Evolutionary conservation across 2,888 invertebrate genomes (phyloP).

Genomic region (Callinectes sapidus): DNA sequence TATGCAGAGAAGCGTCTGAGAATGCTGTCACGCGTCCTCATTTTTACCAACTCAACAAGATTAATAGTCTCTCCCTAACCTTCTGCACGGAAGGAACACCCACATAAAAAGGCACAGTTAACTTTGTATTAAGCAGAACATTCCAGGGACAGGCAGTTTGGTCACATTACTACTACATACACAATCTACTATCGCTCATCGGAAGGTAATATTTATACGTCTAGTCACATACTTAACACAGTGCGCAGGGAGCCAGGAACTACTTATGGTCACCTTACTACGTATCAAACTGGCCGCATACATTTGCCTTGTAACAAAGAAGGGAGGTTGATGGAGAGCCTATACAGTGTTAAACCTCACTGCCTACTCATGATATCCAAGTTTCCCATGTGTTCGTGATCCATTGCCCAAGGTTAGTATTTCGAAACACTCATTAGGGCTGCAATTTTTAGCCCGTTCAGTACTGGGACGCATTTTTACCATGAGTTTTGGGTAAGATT

Average conservation of each 20-base stretch:
- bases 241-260: background rate
- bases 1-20: background rate
- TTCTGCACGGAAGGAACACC: background rate
- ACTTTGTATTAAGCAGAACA: background rate
- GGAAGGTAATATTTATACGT: background rate
- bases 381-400: background rate
- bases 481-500: too few relatives aligned
- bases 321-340: background rate
- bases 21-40: background rate
- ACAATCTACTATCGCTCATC: background rate
- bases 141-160: constrained; percentile 1
- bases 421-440: too few relatives aligned
- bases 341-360: background rate
- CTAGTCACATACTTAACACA: background rate
- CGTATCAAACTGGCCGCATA: background rate
- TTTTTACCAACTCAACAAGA: background rate
- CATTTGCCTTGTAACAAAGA: background rate
- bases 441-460: too few relatives aligned
- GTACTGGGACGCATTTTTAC: too few relatives aligned
- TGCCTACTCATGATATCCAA: background rate
- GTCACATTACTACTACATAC: background rate
- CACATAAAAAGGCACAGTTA: background rate
- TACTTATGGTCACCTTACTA: background rate
- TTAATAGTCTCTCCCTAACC: background rate
- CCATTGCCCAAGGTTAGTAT: background rate